Evolutionary conservation across 1,140 invertebrate genomes (phyloP), one percentile per base, ranked within the genome.

Genomic region (Reticulitermes speratus): DNA sequence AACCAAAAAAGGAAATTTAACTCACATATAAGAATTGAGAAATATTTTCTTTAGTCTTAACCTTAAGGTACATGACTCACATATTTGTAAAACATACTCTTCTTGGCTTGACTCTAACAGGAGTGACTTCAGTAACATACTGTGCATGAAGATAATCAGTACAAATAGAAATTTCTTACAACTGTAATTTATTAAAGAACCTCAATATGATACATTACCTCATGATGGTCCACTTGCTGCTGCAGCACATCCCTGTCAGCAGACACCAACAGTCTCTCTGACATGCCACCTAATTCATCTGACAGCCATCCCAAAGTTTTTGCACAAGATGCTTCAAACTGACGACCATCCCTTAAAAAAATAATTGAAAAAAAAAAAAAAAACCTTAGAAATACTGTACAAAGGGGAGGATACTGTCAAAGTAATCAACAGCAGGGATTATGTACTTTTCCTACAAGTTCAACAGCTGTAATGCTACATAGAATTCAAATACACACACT

Each of bases 221-320:
- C 97, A 90, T 98, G 97, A 85, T 96, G 94, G 87, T 96, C 94
- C 59, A 98, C 92, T 92, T 99, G 98, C 89, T 97, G 95, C 88
- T 96, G 95, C 8, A 99, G 92, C 85, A 96, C 94, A 85, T 96
- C 95, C 81, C 94, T 92, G 89, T 98, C 96, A 30, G 97, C 98
- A 5, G 97, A 98, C 21, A 99, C 95, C 32, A 96, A 91, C 52
- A 97, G 91, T 44, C 96, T 94, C 86, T 96, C 95, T 7, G 95
- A 94, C 75, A 98, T 91, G 44, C 94, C 93, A 0, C 94, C 93
- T 38, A 97, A 92, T 89, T 97, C 95, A 32, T 96, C 95, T 19
- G 95, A 94, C 0, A 99, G 91, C 97, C 98, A 98, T 75, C 96
- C 96, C 44, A 98, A 92, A 2, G 97, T 97, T 88, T 96, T 95